Evolutionary conservation across 1,140 invertebrate genomes (phyloP).

Genomic region (Temnothorax curvispinosus): DNA sequence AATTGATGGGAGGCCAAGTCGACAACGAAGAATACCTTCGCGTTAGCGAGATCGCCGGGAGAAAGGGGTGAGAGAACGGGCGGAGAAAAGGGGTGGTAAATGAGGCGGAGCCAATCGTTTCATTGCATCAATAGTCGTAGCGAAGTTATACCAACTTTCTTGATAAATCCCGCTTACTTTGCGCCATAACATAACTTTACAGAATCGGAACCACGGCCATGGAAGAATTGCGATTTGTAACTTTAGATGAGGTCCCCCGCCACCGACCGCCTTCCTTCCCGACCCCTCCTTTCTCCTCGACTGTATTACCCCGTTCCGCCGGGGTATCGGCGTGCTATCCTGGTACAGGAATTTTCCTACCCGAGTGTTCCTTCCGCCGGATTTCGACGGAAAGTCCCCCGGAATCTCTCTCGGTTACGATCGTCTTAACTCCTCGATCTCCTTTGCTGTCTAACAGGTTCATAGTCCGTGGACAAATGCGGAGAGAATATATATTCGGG

Average conservation of each 20-base stretch:
- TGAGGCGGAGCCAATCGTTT: conserved; percentile 85
- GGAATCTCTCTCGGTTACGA: conserved; percentile 62
- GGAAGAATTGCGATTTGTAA: conserved; percentile 86
- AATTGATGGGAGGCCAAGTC: conserved; percentile 61
- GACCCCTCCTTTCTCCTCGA: conserved; percentile 70
- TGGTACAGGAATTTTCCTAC: conserved; percentile 74
- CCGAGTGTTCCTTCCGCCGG: conserved; percentile 70
- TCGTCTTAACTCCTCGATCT: conserved; percentile 62
- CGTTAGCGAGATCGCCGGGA: conserved; percentile 42
- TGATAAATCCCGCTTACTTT: conserved; percentile 86
- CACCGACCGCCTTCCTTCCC: conserved; percentile 64
- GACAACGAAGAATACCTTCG: conserved; percentile 71
- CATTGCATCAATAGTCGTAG: conserved; percentile 86
- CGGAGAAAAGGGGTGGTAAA: conserved; percentile 75
- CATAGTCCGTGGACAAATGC: conserved; percentile 47
- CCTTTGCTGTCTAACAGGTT: conserved; percentile 46
- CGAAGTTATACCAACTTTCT: conserved; percentile 85
- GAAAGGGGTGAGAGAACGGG: conserved; percentile 52
- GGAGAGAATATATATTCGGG: background rate
- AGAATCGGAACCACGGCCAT: conserved; percentile 85
- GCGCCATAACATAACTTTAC: conserved; percentile 86
- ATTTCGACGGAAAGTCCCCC: conserved; percentile 69
- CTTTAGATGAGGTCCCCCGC: conserved; percentile 84
- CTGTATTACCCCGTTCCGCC: conserved; percentile 77
- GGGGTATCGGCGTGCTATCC: conserved; percentile 68